A percentile compares a stretch with the other conserved stretches of the same genome.
phyloP scores from a whole-genome alignment of 2,888 invertebrate genomes.

The Drosophila trichaetosa region DNA sequence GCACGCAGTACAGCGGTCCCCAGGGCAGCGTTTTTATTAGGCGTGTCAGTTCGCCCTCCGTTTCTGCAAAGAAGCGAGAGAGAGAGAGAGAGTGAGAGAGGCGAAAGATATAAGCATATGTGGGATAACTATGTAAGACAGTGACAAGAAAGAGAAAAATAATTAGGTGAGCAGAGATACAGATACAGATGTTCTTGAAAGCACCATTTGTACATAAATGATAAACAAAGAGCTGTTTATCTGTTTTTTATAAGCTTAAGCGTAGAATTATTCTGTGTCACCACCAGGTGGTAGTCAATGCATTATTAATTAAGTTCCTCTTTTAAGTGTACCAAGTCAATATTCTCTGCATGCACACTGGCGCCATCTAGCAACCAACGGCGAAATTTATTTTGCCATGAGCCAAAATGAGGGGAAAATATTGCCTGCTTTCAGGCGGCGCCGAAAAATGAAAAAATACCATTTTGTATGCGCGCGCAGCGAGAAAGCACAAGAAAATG shows the following conservation, averaged over 20 bases:
- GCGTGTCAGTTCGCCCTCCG: conserved; percentile 85
- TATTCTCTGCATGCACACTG: neutral
- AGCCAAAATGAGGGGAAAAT: neutral
- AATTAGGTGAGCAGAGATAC: no score
- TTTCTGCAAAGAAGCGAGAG: conserved; percentile 76
- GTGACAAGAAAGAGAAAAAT: neutral
- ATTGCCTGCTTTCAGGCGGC: conserved; percentile 57
- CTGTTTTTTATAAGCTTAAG: neutral
- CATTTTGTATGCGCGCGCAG: conserved; percentile 22
- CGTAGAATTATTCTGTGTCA: no score
- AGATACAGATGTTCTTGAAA: neutral
- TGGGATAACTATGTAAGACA: neutral
- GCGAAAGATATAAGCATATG: neutral
- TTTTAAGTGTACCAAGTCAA: neutral
- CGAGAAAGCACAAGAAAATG: conserved; percentile 36
- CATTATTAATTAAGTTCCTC: neutral
- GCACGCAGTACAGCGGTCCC: conserved; percentile 90
- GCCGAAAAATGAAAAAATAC: neutral
- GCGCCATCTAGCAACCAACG: conserved; percentile 41
- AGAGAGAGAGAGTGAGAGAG: conserved; percentile 35
- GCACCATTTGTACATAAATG: neutral
- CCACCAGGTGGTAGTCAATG: neutral
- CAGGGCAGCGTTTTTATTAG: conserved; percentile 85
- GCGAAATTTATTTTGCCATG: neutral
- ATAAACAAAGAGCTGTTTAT: neutral